Conservation (phyloP, 2,888 invertebrate genomes). For the Acleris cristana region DNA sequence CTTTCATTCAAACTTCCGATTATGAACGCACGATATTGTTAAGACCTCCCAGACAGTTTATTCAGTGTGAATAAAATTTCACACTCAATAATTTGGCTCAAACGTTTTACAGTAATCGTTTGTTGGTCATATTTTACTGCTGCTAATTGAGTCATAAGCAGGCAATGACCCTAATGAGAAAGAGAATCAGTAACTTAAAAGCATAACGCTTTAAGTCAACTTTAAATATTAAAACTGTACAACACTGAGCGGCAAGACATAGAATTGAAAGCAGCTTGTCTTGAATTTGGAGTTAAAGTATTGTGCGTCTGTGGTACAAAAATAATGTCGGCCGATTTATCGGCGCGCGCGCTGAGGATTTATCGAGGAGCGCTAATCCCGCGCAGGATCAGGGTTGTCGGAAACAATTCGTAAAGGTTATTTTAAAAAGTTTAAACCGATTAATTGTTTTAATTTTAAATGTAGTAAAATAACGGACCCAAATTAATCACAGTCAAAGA, state of each 20-base stretch:
- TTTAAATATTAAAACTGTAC: too few species aligned
- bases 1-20: too few species aligned
- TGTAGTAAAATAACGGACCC: not conserved
- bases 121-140: slow-evolving; percentile 25
- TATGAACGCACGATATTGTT: slow-evolving; percentile 2
- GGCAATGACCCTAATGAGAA: slow-evolving; percentile 83
- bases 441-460: not conserved
- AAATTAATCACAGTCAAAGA: too few species aligned
- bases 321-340: slow-evolving; percentile 82
- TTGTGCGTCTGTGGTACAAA: slow-evolving; percentile 51
- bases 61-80: not conserved
- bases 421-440: slow-evolving; percentile 22
- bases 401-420: slow-evolving; percentile 16
- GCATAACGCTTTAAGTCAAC: too few species aligned
- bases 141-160: slow-evolving; percentile 77
- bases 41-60: slow-evolving; percentile 8
- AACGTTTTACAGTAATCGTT: slow-evolving; percentile 63
- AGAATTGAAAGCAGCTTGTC: too few species aligned
- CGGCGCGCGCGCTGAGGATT: slow-evolving; percentile 79
- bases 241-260: too few species aligned
- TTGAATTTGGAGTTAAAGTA: not conserved
- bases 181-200: slow-evolving; percentile 64
- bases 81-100: slow-evolving; percentile 44
- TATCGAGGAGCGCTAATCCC: slow-evolving; percentile 76
- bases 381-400: slow-evolving; percentile 61